phyloP scores from a whole-genome alignment of 2,888 invertebrate species.

The Eupithecia inturbata region DNA sequence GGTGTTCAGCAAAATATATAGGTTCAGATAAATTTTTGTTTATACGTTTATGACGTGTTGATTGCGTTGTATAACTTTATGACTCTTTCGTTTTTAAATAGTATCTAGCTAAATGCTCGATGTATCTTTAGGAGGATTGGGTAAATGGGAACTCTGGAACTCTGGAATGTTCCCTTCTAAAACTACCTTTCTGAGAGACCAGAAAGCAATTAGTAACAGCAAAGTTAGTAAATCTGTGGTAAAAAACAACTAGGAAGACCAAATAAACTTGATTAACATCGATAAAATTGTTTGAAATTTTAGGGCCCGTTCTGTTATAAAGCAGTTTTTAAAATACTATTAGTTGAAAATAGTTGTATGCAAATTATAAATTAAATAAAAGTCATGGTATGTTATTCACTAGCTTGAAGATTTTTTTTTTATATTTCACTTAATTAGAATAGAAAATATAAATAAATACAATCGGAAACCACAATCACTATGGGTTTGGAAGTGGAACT shows the following conservation, averaged over 20 bases:
- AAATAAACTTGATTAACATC: not conserved
- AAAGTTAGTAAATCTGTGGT: not conserved
- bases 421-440: not conserved
- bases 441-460: not conserved
- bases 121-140: not conserved
- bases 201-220: not conserved
- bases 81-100: not conserved
- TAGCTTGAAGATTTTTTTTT: not conserved
- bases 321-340: not conserved
- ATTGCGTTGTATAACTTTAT: conserved; percentile 1
- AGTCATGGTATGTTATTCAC: not conserved
- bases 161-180: not conserved
- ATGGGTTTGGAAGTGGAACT: not conserved
- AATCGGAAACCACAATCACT: not conserved
- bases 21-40: not conserved
- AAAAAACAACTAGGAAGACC: not conserved
- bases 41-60: not conserved
- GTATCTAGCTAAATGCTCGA: not conserved
- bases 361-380: not conserved
- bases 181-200: not conserved
- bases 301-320: not conserved
- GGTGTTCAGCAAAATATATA: conserved; percentile 13
- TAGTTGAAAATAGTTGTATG: not conserved
- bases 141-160: too few relatives aligned
- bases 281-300: not conserved